Evolutionary conservation across 1,140 invertebrate genomes (phyloP).

Genomic region (Cylas formicarius): DNA sequence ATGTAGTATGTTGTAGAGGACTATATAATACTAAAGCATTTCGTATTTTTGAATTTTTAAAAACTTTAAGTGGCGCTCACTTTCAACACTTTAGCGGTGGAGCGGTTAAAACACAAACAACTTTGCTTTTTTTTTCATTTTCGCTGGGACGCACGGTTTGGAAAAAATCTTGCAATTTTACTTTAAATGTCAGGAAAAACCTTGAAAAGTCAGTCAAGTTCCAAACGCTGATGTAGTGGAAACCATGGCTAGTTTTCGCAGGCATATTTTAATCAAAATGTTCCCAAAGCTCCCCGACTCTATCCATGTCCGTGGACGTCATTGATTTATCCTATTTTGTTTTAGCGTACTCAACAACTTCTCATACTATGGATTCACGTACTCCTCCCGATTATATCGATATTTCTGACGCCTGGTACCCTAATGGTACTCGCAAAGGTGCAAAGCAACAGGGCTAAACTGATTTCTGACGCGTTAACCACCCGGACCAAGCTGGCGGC

Average conservation of each 20-base stretch:
- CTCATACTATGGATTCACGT: not conserved
- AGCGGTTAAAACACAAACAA: too few relatives aligned
- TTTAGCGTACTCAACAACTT: not conserved
- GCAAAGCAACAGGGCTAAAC: slow-evolving; percentile 2
- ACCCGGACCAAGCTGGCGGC: not conserved
- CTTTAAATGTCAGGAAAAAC: too few relatives aligned
- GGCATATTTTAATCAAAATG: not conserved
- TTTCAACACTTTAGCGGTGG: too few relatives aligned
- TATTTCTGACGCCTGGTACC: not conserved
- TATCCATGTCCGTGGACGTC: not conserved
- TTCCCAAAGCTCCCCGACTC: not conserved
- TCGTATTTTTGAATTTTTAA: too few relatives aligned
- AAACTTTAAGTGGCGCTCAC: too few relatives aligned
- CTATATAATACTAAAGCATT: too few relatives aligned
- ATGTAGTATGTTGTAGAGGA: too few relatives aligned
- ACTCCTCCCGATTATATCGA: not conserved
- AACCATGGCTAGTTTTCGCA: not conserved
- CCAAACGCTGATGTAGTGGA: not conserved
- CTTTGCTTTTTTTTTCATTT: too few relatives aligned
- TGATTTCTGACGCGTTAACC: slow-evolving; percentile 2
- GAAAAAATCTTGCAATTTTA: too few relatives aligned
- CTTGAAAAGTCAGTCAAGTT: too few relatives aligned
- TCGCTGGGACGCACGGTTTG: too few relatives aligned
- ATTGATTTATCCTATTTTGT: slow-evolving; percentile 1
- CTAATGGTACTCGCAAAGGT: not conserved